Conservation (phyloP, 2,797 vertebrate genomes). For the Borostomias antarcticus region DNA sequence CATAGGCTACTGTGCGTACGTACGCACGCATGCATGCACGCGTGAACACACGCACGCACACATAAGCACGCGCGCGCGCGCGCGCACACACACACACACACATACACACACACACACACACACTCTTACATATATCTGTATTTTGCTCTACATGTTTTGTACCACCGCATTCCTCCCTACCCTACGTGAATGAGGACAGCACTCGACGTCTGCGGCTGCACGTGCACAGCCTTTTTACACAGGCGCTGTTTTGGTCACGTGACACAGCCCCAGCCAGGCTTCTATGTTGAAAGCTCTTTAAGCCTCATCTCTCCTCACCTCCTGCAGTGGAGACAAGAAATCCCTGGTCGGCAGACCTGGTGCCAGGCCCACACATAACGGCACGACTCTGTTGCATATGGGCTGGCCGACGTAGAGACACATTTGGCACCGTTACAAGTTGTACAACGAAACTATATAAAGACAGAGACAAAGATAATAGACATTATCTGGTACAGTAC, state of each 20-base stretch:
- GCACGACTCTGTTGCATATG: neutral
- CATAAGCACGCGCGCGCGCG: neutral
- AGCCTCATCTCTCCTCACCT: constrained; percentile 22
- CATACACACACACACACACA: neutral
- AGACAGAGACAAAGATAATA: neutral
- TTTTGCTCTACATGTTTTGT: neutral
- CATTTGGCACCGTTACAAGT: neutral
- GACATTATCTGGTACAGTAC: too few species aligned
- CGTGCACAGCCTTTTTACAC: neutral
- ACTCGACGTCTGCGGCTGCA: neutral
- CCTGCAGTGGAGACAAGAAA: constrained; percentile 17
- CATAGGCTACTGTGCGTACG: too few species aligned
- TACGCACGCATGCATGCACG: too few species aligned
- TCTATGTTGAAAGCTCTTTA: constrained; percentile 23
- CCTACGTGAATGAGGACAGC: neutral
- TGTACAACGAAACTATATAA: neutral
- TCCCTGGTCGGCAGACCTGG: constrained; percentile 9
- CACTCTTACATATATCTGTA: neutral
- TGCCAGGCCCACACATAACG: neutral
- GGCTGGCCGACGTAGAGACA: constrained; percentile 3
- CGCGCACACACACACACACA: neutral
- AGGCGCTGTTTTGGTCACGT: constrained; percentile 9
- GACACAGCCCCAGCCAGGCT: constrained; percentile 12
- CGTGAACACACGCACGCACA: neutral
- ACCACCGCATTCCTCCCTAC: neutral